phyloP scores from a whole-genome alignment of 2,888 invertebrate genomes.

The Acrocyrtus sp. region DNA sequence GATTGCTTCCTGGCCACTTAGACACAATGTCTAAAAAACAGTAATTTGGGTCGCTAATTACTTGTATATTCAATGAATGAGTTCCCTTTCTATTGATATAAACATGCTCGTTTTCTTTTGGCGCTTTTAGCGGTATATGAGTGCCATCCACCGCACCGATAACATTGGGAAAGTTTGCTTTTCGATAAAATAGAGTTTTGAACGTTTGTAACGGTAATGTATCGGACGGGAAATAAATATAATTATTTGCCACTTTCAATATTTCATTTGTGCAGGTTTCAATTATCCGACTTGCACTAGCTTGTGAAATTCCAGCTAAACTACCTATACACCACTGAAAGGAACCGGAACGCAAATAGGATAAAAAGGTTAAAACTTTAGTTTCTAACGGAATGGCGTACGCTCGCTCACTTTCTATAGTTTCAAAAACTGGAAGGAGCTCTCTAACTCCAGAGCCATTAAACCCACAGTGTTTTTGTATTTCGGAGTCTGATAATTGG shows the following conservation, averaged over 20 bases:
- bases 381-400: conserved; percentile 11
- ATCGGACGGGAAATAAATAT: background rate
- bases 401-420: background rate
- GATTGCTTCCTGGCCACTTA: conserved; percentile 22
- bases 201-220: background rate
- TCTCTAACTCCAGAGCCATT: conserved; percentile 3
- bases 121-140: conserved; percentile 17
- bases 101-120: background rate
- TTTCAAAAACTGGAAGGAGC: background rate
- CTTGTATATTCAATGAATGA: conserved; percentile 33
- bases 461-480: conserved; percentile 3
- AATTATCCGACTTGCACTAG: conserved; percentile 9
- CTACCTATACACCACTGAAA: conserved; percentile 6
- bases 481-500: conserved; percentile 1
- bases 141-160: conserved; percentile 30
- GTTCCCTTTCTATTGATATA: conserved; percentile 23
- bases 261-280: background rate
- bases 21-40: conserved; percentile 17
- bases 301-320: conserved; percentile 5
- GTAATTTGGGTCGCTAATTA: conserved; percentile 4
- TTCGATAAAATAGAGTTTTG: conserved; percentile 1
- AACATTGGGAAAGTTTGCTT: conserved; percentile 2
- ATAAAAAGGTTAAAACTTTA: conserved; percentile 12
- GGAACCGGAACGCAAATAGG: conserved; percentile 3
- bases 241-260: background rate